phyloP scores from a whole-genome alignment of 2,797 vertebrate species.

The Manis javanica region DNA sequence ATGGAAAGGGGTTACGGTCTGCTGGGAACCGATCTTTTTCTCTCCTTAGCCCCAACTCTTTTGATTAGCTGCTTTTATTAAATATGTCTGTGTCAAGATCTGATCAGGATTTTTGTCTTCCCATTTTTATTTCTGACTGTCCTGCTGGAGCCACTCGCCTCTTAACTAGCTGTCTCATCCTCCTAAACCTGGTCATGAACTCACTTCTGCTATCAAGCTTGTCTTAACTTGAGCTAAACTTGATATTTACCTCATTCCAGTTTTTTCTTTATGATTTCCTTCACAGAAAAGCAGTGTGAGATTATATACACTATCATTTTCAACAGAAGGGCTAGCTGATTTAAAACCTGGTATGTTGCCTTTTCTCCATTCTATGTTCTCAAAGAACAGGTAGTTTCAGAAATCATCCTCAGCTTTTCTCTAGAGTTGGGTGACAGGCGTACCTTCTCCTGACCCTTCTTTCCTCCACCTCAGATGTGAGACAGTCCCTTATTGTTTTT shows the following conservation, averaged over 20 bases:
- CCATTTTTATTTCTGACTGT: not conserved
- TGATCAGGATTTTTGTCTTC: not conserved
- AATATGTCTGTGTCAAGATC: not conserved
- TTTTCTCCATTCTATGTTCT: conserved; percentile 8
- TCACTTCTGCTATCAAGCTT: not conserved
- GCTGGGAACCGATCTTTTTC: not conserved
- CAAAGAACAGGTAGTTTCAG: not conserved
- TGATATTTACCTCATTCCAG: not conserved
- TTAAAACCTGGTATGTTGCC: not conserved
- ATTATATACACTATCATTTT: not conserved
- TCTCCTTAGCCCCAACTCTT: not conserved
- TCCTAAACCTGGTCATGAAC: not conserved
- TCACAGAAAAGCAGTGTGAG: conserved; percentile 7
- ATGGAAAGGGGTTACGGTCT: not conserved
- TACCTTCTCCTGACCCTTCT: not conserved
- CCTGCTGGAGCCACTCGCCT: not conserved
- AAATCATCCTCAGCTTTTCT: conserved; percentile 11
- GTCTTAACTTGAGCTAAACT: not conserved
- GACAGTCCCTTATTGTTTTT: not conserved
- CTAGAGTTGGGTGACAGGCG: not conserved
- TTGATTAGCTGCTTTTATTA: not conserved
- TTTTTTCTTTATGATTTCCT: not conserved
- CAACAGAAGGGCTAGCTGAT: not conserved
- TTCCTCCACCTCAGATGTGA: not conserved
- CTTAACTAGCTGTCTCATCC: not conserved